A percentile compares a stretch with the other conserved stretches of the same genome.
Evolutionary conservation across 2,797 vertebrate species (phyloP).

Genomic region (Botia almorhae): DNA sequence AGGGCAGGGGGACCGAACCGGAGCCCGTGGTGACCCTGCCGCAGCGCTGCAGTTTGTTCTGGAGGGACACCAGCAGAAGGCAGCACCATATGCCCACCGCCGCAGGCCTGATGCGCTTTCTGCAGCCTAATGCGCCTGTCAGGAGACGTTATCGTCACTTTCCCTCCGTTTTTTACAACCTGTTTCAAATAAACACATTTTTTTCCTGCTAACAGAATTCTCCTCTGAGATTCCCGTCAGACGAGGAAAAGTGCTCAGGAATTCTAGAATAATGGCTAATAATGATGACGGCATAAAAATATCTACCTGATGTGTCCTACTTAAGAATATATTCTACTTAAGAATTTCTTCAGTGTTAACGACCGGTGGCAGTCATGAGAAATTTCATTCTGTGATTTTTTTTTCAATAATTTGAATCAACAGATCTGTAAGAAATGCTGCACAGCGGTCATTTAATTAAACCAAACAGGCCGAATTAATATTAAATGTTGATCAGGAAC

Average conservation of each 20-base stretch:
- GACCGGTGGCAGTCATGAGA: too few species aligned
- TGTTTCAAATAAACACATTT: conserved; percentile 78
- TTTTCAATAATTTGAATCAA: neutral
- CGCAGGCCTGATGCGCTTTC: conserved; percentile 92
- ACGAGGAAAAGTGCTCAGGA: conserved; percentile 31
- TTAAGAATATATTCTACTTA: neutral
- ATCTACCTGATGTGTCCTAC: neutral
- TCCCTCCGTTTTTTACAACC: conserved; percentile 71
- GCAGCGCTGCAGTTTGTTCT: conserved; percentile 84
- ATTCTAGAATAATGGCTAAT: neutral
- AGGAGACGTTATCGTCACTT: conserved; percentile 90
- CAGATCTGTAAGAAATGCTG: neutral
- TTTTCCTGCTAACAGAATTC: conserved; percentile 60
- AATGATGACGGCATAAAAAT: neutral
- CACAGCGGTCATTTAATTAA: too few species aligned
- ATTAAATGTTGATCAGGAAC: neutral
- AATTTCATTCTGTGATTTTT: neutral
- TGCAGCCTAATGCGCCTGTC: conserved; percentile 94
- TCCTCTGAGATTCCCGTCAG: conserved; percentile 63
- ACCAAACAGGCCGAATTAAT: neutral
- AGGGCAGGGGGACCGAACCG: conserved; percentile 80
- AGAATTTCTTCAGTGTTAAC: neutral
- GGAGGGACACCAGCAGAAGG: conserved; percentile 88
- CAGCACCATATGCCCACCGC: conserved; percentile 90
- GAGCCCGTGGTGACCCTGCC: conserved; percentile 80